Base-by-base conservation (phyloP, 2,113 vertebrate genomes). In the Probosciger aterrimus region DNA sequence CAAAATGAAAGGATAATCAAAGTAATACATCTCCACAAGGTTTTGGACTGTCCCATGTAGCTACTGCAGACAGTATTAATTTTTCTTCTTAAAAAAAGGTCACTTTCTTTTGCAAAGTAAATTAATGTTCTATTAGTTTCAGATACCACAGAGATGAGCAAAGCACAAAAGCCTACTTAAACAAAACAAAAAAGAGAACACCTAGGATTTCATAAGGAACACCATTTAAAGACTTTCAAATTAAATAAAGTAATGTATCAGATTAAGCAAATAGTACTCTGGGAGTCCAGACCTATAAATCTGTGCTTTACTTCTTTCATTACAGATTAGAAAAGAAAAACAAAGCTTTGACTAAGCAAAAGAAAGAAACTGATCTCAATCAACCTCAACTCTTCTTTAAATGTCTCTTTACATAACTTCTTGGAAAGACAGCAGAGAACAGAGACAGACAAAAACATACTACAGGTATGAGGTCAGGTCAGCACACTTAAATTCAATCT, bases 1-100 rank as follows among this genome's bases (percentile, higher is more conserved):
- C 82, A 97, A 88, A 98, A 96, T 95, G 95, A 97, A 97, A 95
- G 78, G 83, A 80, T 97, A 97, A 90, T 95, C 95, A 90, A 97
- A 96, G 90, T 82, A 97, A 96, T 94, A 84, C 49, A 95, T 97
- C 94, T 90, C 67, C 82, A 81, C 81, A 75, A 96, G 92, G 93
- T 92, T 94, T 95, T 87, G 69, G 85, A 47, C 85, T 95, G 93
- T 85, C 83, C 94, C 52, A 79, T 67, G 70, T 31, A 87, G 27
- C 86, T 84, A 81, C 53, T 95, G 95, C 52, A 82, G 59, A 27
- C 85, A 84, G 76, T 18, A 86, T 62, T 92, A 63, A 95, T 87
- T 64, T n/a, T 74, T 83, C 6, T 53, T 57, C 5, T 10, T 14
- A 35, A 52, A 64, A 37, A 69, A 16, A 83, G 24, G 80, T 84